phyloP scores from a whole-genome alignment of 2,888 invertebrate species.

The Andrena minutula region DNA sequence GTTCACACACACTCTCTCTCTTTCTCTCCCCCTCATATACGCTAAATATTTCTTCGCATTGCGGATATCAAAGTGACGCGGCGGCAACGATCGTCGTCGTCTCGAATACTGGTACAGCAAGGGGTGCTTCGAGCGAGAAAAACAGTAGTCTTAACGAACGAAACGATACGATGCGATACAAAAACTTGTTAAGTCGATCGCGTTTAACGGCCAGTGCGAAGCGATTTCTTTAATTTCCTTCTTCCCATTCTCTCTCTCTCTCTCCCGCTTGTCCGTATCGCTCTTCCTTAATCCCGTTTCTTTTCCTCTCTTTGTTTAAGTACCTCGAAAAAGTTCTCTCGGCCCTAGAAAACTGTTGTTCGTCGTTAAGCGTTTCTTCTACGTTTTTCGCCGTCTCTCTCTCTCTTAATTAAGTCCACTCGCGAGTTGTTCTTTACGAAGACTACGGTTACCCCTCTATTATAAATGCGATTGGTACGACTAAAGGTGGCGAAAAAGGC shows the following conservation, averaged over 20 bases:
- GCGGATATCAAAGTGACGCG: slow-evolving; percentile 38
- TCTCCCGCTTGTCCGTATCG: background rate
- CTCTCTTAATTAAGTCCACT: slow-evolving; percentile 49
- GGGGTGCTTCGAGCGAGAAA: slow-evolving; percentile 73
- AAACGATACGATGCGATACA: slow-evolving; percentile 48
- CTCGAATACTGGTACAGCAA: slow-evolving; percentile 81
- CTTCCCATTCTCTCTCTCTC: background rate
- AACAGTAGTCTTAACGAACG: slow-evolving; percentile 82
- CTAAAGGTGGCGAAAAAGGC: slow-evolving; percentile 78
- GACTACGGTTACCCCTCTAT: slow-evolving; percentile 70
- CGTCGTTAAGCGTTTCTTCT: slow-evolving; percentile 58
- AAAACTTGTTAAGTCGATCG: slow-evolving; percentile 81
- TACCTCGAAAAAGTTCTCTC: slow-evolving; percentile 77
- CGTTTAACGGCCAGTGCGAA: slow-evolving; percentile 79
- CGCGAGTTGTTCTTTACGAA: slow-evolving; percentile 54
- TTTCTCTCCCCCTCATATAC: slow-evolving; percentile 1
- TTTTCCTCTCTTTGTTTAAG: slow-evolving; percentile 73
- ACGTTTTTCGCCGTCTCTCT: slow-evolving; percentile 38
- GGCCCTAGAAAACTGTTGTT: slow-evolving; percentile 80
- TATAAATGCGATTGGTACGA: slow-evolving; percentile 84
- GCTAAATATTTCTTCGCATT: slow-evolving; percentile 32
- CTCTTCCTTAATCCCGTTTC: background rate
- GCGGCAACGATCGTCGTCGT: slow-evolving; percentile 39
- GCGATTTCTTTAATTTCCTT: slow-evolving; percentile 67
- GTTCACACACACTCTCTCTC: background rate